Evolutionary conservation across 2,113 vertebrate genomes (phyloP).

Genomic region (Oryzias javanicus): DNA sequence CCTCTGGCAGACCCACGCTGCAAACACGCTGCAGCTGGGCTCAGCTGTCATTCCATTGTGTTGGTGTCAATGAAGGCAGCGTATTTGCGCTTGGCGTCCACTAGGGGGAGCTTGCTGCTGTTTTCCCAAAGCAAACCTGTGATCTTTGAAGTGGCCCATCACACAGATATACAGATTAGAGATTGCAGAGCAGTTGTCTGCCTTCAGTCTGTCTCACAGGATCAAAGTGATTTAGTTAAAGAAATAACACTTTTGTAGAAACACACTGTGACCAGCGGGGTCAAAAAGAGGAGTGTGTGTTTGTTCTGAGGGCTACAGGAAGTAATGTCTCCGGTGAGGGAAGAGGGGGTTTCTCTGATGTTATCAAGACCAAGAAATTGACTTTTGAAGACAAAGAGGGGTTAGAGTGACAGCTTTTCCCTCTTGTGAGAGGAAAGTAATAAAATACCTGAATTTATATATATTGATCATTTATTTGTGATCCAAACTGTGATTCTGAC

Average conservation of each 20-base stretch:
- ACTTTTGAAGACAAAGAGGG: slow-evolving; percentile 70
- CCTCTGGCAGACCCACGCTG: slow-evolving; percentile 56
- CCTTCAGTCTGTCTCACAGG: slow-evolving; percentile 48
- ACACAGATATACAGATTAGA: slow-evolving; percentile 57
- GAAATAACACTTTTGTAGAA: slow-evolving; percentile 41
- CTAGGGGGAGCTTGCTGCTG: slow-evolving; percentile 69
- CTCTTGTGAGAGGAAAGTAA: neutral
- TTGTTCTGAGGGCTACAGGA: slow-evolving; percentile 46
- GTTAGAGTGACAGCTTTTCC: slow-evolving; percentile 59
- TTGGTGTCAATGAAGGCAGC: slow-evolving; percentile 58
- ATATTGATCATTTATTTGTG: neutral
- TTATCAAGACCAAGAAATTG: slow-evolving; percentile 59
- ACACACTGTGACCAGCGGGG: slow-evolving; percentile 26
- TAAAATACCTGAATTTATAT: slow-evolving; percentile 20
- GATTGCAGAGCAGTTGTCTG: slow-evolving; percentile 58
- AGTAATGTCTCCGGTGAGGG: slow-evolving; percentile 62
- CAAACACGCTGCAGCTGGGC: slow-evolving; percentile 69
- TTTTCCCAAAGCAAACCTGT: slow-evolving; percentile 53
- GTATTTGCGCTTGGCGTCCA: slow-evolving; percentile 62
- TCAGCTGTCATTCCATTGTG: slow-evolving; percentile 69
- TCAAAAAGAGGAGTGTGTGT: slow-evolving; percentile 45
- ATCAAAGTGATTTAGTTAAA: slow-evolving; percentile 49
- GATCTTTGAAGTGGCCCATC: slow-evolving; percentile 67
- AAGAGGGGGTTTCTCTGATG: slow-evolving; percentile 64
- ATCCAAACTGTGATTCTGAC: slow-evolving; percentile 26